These are phyloP conservation scores for Oopsacas minuta DNA, from an alignment of 37 sponge, comb jelly and placozoan genomes.

Conservation along the genomic window DNA sequence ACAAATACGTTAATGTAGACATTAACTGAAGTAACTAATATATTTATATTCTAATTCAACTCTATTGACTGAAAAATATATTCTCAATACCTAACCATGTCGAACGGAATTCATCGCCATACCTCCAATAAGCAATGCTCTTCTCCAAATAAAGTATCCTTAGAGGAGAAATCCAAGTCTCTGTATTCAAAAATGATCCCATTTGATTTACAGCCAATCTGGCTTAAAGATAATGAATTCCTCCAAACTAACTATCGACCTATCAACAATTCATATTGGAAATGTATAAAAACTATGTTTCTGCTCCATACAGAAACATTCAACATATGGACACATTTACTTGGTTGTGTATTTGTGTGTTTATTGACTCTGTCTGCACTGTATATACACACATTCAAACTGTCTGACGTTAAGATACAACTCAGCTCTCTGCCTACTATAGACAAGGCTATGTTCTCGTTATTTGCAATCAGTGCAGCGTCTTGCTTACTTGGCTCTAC, in stretches of 20 bases:
- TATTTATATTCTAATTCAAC: too few relatives aligned
- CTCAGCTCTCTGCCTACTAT: conserved; percentile 40
- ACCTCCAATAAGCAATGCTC: too few relatives aligned
- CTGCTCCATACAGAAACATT: conserved; percentile 87
- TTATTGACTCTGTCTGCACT: conserved; percentile 21
- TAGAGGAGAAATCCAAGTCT: not conserved
- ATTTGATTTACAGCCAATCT: conserved; percentile 46
- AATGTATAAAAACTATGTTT: conserved; percentile 74
- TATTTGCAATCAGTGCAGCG: conserved; percentile 69
- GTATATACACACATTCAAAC: conserved; percentile 32
- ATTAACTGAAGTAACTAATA: too few relatives aligned
- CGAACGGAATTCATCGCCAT: not conserved
- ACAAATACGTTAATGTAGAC: too few relatives aligned
- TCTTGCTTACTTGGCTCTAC: conserved; percentile 63
- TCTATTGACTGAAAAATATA: too few relatives aligned
- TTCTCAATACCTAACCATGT: not conserved
- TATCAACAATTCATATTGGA: conserved; percentile 53
- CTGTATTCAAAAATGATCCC: not conserved
- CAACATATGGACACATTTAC: conserved; percentile 97
- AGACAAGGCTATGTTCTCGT: conserved; percentile 52
- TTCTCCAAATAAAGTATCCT: too few relatives aligned
- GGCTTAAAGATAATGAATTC: conserved; percentile 88
- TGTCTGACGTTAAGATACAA: conserved; percentile 18
- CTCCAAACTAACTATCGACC: conserved; percentile 57
- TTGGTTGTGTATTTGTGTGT: conserved; percentile 60